Conservation (phyloP, 2,113 vertebrate species). For the Macaca nemestrina region DNA sequence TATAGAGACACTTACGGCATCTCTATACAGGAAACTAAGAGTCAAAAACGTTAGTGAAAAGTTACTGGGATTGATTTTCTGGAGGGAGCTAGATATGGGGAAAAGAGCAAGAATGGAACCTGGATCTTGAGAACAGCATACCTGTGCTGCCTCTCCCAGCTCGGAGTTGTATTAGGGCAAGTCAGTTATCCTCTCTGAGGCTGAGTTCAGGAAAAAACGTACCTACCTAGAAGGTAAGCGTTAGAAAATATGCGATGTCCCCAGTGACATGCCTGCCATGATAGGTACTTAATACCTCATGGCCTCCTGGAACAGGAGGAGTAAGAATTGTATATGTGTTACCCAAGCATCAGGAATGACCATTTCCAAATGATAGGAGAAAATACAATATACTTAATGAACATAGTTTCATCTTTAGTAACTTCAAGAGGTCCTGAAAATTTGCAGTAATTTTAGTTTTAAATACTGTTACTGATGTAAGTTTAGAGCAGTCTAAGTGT, state of each 20-base stretch:
- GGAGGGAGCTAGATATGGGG: neutral
- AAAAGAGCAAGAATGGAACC: neutral
- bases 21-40: neutral
- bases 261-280: neutral
- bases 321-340: neutral
- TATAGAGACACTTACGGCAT: neutral
- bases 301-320: neutral
- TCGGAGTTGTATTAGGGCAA: neutral
- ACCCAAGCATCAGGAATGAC: neutral
- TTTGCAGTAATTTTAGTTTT: neutral
- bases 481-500: neutral
- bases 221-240: neutral
- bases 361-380: neutral
- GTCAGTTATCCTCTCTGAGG: neutral
- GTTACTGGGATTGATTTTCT: neutral
- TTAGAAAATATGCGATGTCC: neutral
- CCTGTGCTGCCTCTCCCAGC: neutral
- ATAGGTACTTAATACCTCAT: neutral
- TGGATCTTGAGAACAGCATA: neutral
- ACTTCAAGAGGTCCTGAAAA: neutral
- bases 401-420: neutral
- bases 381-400: neutral
- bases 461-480: neutral
- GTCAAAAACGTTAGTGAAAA: neutral
- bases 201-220: neutral